Evolutionary conservation across 2,888 invertebrate genomes (phyloP).

Genomic region (Ectemnius continuus): DNA sequence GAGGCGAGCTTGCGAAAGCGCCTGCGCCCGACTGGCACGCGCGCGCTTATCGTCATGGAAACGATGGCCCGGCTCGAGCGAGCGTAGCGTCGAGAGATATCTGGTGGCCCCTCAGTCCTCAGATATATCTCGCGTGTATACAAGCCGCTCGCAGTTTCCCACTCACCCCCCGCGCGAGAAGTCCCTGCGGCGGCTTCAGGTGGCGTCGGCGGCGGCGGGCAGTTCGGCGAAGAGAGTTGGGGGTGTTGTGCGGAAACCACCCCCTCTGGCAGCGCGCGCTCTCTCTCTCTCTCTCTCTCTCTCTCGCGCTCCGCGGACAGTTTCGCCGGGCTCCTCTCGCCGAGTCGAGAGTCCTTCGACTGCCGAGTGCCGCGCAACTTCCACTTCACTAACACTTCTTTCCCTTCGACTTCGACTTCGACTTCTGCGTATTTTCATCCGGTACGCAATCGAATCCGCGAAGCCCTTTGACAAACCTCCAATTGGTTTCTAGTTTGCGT

Average conservation of each 20-base stretch:
- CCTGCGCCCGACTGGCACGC: conserved; percentile 50
- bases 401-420: no score
- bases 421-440: no score
- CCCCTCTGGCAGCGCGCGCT: conserved; percentile 57
- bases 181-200: conserved; percentile 64
- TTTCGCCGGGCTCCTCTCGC: conserved; percentile 59
- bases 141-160: conserved; percentile 21
- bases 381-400: no score
- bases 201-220: conserved; percentile 30
- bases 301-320: conserved; percentile 58
- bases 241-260: conserved; percentile 58
- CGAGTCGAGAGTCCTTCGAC: conserved; percentile 38
- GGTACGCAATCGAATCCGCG: no score
- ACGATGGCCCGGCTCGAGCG: conserved; percentile 32
- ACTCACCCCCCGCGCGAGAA: conserved; percentile 51
- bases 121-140: neutral
- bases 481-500: no score
- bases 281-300: no score
- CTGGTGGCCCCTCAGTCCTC: neutral
- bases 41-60: conserved; percentile 64
- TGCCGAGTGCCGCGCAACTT: no score
- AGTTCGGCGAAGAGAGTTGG: conserved; percentile 37
- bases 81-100: no score
- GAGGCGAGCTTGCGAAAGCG: conserved; percentile 17
- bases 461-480: no score